Conservation (phyloP, 1,140 invertebrate species). For the Lethocerus indicus region DNA sequence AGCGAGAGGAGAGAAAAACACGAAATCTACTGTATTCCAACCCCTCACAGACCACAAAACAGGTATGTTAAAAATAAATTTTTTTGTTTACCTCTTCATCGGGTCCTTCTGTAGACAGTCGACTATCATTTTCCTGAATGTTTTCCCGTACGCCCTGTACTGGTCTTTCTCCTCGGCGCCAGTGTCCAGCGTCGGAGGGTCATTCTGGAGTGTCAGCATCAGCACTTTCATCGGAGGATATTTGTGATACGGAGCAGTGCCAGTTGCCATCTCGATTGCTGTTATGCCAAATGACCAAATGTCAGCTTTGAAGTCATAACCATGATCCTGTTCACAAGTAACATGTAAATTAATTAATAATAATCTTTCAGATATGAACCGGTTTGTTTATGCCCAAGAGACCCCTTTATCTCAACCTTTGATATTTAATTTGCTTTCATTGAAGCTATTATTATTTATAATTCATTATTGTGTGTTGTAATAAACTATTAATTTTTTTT, state of each 20-base stretch:
- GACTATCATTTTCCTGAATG: conserved; percentile 87
- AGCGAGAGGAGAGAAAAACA: too few species aligned
- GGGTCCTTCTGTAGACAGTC: conserved; percentile 94
- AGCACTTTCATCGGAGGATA: conserved; percentile 93
- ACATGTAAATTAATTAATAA: conserved; percentile 7
- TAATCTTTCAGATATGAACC: too few species aligned
- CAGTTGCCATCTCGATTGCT: conserved; percentile 96
- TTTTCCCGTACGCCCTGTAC: conserved; percentile 94
- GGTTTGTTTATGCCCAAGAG: too few species aligned
- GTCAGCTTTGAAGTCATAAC: conserved; percentile 99
- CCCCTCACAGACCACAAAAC: too few species aligned
- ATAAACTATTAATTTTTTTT: too few species aligned
- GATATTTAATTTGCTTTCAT: too few species aligned
- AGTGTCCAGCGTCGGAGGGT: conserved; percentile 91
- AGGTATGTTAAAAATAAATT: too few species aligned
- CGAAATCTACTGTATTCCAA: too few species aligned
- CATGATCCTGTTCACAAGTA: conserved; percentile 55
- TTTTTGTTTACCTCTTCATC: conserved; percentile 58
- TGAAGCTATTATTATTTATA: too few species aligned
- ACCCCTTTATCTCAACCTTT: too few species aligned
- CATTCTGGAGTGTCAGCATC: conserved; percentile 95
- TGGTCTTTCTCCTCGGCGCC: conserved; percentile 93
- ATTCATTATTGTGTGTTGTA: too few species aligned
- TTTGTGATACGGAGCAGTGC: conserved; percentile 96
- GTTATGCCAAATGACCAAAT: conserved; percentile 99